A percentile compares a stretch with the other conserved stretches of the same genome.
These are phyloP conservation scores for Crambe crambe DNA, from an alignment of 37 sponge, comb jelly and placozoan species.

Conservation along the genomic window DNA sequence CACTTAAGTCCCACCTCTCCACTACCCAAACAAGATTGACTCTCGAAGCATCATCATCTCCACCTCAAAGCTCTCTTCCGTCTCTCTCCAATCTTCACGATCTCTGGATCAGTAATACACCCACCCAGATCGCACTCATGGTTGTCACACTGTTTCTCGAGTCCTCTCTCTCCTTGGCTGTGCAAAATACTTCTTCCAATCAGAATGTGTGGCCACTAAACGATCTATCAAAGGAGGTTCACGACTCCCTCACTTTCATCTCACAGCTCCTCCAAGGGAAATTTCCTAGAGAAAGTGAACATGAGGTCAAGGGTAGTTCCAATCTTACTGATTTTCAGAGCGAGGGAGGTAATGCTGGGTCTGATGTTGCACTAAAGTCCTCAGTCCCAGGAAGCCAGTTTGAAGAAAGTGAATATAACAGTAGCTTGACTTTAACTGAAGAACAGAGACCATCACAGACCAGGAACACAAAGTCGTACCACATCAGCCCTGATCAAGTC, in stretches of 20 bases:
- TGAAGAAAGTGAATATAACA: background rate
- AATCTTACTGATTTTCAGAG: too few relatives aligned
- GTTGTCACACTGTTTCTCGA: conserved; percentile 28
- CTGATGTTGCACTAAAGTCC: background rate
- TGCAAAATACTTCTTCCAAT: conserved; percentile 12
- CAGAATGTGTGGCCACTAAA: background rate
- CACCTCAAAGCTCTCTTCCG: background rate
- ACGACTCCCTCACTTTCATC: background rate
- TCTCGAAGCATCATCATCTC: background rate
- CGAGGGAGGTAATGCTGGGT: background rate
- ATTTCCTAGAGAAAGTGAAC: background rate
- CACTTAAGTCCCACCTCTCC: conserved; percentile 48
- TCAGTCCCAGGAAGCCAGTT: background rate
- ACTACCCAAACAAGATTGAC: background rate
- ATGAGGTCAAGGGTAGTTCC: background rate
- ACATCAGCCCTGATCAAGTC: background rate
- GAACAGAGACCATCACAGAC: background rate
- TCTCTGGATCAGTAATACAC: conserved; percentile 12
- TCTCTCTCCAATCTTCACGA: conserved; percentile 22
- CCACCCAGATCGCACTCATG: conserved; percentile 30
- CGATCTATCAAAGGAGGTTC: background rate
- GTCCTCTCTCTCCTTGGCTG: background rate
- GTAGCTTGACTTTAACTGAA: background rate
- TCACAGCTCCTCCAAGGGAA: conserved; percentile 1
- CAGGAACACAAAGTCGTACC: background rate